phyloP scores from a whole-genome alignment of 2,888 invertebrate genomes.

The Trissoscelio sp. region DNA sequence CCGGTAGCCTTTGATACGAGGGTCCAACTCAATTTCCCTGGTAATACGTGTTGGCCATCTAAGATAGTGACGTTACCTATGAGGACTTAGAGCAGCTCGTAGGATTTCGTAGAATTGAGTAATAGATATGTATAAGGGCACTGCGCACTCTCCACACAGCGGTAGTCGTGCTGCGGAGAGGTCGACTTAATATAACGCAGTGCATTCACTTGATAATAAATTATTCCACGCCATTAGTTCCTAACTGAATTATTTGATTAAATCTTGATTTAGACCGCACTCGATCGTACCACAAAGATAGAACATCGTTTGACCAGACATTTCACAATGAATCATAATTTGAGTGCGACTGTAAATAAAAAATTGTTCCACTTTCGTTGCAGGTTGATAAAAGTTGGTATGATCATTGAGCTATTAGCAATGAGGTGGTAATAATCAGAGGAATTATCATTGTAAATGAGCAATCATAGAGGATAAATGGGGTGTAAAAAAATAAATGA shows the following conservation, averaged over 20 bases:
- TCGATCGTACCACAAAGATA: conserved; percentile 61
- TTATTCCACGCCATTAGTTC: conserved; percentile 75
- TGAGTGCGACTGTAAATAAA: conserved; percentile 1
- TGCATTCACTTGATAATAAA: conserved; percentile 71
- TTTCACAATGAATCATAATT: conserved; percentile 51
- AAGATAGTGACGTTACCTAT: conserved; percentile 57
- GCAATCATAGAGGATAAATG: too few species aligned
- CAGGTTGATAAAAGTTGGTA: too few species aligned
- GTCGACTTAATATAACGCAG: conserved; percentile 73
- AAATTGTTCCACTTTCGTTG: not conserved
- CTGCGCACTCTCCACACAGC: conserved; percentile 1
- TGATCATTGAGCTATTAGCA: too few species aligned
- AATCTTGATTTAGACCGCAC: conserved; percentile 75
- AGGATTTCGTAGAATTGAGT: conserved; percentile 61
- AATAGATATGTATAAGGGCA: conserved; percentile 61
- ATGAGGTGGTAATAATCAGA: too few species aligned
- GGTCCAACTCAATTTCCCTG: conserved; percentile 64
- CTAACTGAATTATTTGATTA: conserved; percentile 77
- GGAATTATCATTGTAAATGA: too few species aligned
- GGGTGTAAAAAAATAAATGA: too few species aligned
- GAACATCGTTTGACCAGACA: conserved; percentile 46
- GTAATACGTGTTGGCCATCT: conserved; percentile 65
- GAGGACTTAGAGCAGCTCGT: conserved; percentile 47
- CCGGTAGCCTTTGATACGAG: conserved; percentile 61
- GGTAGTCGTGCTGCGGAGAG: conserved; percentile 36